Conservation (phyloP, 2,113 vertebrate genomes). For the Phalacrocorax brasilianus region DNA sequence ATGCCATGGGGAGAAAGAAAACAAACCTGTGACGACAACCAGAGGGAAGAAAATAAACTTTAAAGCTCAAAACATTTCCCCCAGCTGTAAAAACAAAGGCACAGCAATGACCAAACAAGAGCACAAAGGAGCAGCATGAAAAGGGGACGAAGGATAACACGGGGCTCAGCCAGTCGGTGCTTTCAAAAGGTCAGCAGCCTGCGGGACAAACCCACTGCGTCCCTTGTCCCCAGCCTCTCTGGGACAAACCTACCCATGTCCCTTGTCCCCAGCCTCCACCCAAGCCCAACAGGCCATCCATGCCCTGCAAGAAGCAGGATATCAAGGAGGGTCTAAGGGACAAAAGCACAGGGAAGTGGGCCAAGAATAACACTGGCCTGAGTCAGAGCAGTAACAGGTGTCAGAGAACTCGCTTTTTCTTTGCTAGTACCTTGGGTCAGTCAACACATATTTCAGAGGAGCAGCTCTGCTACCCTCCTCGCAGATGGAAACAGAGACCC, state of each 20-base stretch:
- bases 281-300: not conserved
- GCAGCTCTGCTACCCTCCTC: not conserved
- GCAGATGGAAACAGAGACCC: not conserved
- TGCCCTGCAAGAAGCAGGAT: not conserved
- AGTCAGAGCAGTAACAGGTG: not conserved
- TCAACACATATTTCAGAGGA: accelerated
- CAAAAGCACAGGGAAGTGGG: not conserved
- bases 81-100: constrained; percentile 70
- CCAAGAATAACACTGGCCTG: not conserved
- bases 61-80: constrained; percentile 56
- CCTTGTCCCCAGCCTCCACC: not conserved
- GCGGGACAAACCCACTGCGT: accelerated
- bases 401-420: not conserved
- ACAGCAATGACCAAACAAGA: constrained; percentile 36
- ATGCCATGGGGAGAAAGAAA: constrained; percentile 43
- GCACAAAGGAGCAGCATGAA: constrained; percentile 24
- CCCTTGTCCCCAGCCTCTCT: not conserved
- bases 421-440: not conserved
- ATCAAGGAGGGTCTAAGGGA: not conserved
- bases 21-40: constrained; percentile 60
- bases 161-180: not conserved
- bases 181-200: not conserved
- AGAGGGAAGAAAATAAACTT: constrained; percentile 63
- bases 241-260: not conserved
- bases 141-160: not conserved